Evolutionary conservation across 1,140 invertebrate species (phyloP), one percentile per base, ranked within the genome.

Genomic region (Drosophila guanche): DNA sequence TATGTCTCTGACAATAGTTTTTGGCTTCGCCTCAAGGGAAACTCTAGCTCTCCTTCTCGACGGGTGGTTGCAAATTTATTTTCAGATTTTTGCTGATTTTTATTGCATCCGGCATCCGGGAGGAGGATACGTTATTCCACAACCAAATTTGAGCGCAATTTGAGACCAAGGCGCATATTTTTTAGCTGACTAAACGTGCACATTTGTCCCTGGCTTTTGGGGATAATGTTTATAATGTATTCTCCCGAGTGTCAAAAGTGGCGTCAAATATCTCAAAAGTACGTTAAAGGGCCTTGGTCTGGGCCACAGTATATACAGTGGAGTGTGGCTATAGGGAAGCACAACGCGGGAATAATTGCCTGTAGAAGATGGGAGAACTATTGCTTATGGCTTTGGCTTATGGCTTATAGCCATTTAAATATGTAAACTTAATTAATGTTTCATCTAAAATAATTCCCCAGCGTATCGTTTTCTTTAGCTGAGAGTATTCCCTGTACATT

Each of bases 21-120:
- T 29, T 47, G 65, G 43, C 50, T 41, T 37, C 3, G 37, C 6
- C 61, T 55, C 62, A 29, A 43, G 65, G 42, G 62, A 66, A 46
- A 29, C 55, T 16, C 14, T 33, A 29, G 16, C 41, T 43, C 63
- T 47, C 41, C 5, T 42, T 29, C 47, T 40, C 40, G 25, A 54
- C 63, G 46, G 67, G 80, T 84, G 80, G 81, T 85, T 80, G 80
- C 71, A 59, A 81, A 81, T 56, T 72, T 29, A 67, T 66, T 66
- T 45, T 63, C n/a, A 37, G 33, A 37, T 37, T 37, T 37, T 37
- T 10, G 42, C 51, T 47, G 50, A 62, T 76, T 85, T 53, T 84
- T 74, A 86, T 77, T 66, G 76, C 76, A 76, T 76, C 62, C 81
- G 80, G 42, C 23, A 12, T 37, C 10, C 33, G 33, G 43, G 50